These are phyloP conservation scores for Bombus sylvicola DNA, from an alignment of 1,140 invertebrate species.

Conservation along the genomic window DNA sequence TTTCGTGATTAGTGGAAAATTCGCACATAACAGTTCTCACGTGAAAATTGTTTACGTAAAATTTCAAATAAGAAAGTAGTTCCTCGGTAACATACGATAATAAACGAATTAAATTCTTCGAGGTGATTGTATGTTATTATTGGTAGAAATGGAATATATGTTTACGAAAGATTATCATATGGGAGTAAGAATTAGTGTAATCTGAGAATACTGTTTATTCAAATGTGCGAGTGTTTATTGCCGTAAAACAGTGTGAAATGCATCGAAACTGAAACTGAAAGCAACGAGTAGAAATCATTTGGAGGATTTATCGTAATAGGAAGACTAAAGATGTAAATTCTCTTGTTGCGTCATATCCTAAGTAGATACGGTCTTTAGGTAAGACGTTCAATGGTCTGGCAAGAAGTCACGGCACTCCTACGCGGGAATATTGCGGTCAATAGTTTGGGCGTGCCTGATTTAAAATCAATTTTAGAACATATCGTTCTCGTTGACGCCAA, in stretches of 20 bases:
- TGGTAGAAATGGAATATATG: background rate
- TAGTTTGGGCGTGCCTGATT: constrained; percentile 48
- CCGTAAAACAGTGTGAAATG: too few species aligned
- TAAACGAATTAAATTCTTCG: too few species aligned
- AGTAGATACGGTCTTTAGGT: constrained; percentile 42
- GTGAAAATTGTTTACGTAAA: background rate
- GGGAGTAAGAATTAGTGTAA: background rate
- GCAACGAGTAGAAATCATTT: background rate
- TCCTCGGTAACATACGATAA: background rate
- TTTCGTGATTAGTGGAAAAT: background rate
- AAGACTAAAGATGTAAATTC: constrained; percentile 1
- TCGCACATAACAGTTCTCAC: background rate
- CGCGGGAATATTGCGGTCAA: constrained; percentile 29
- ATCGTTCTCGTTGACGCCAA: background rate
- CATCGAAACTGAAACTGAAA: background rate
- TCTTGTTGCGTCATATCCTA: constrained; percentile 30
- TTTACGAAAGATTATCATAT: background rate
- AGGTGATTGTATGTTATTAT: background rate
- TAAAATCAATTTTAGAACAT: constrained; percentile 52
- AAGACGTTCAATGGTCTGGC: constrained; percentile 43
- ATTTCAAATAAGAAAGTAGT: background rate
- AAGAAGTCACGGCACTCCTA: constrained; percentile 49
- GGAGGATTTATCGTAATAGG: constrained; percentile 21
- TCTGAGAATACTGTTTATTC: background rate
- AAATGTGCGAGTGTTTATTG: background rate